Evolutionary conservation across 2,113 vertebrate species (phyloP).

Genomic region (Nesospiza acunhae): DNA sequence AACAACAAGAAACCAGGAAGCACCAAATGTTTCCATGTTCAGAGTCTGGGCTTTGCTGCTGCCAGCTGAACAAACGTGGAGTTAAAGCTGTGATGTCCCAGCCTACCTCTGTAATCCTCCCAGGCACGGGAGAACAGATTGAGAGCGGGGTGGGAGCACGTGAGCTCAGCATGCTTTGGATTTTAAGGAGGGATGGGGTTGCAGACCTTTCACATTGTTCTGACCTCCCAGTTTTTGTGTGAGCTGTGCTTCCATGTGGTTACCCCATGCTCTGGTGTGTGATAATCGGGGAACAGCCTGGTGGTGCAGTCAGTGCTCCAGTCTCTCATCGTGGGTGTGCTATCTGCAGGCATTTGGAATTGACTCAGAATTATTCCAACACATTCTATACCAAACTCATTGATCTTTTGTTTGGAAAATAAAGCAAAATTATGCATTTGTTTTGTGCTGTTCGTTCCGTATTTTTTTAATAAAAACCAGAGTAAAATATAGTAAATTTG

Average conservation of each 20-base stretch:
- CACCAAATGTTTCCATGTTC: slow-evolving; percentile 55
- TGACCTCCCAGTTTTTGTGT: not conserved
- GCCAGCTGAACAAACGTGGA: not conserved
- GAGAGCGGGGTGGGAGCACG: not conserved
- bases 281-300: not conserved
- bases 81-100: not conserved
- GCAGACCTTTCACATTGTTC: not conserved
- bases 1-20: not conserved
- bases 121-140: not conserved
- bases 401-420: slow-evolving; percentile 9
- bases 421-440: not conserved
- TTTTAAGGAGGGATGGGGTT: not conserved
- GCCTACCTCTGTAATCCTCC: slow-evolving; percentile 18
- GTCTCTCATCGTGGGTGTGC: not conserved
- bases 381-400: not conserved
- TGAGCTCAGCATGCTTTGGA: not conserved
- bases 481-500: not conserved
- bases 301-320: not conserved
- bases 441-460: not conserved
- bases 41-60: slow-evolving; percentile 20
- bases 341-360: not conserved
- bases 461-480: not conserved
- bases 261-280: not conserved
- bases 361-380: not conserved
- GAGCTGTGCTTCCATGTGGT: not conserved